phyloP scores from a whole-genome alignment of 1,140 invertebrate species.

The Bombus sibiricus region DNA sequence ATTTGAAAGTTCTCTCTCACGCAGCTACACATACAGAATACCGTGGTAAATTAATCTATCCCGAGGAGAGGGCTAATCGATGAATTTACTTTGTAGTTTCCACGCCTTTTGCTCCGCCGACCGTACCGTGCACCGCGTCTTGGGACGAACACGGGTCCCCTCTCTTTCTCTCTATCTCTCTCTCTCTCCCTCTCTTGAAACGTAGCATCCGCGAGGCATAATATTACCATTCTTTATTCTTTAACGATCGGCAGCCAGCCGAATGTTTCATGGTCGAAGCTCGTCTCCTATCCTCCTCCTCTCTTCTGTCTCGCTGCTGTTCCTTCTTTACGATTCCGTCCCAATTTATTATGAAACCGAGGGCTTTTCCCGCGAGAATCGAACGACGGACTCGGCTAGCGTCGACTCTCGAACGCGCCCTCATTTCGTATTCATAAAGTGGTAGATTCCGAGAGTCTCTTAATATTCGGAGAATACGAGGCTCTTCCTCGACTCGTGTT shows the following conservation, averaged over 20 bases:
- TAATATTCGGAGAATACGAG: constrained; percentile 61
- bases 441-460: constrained; percentile 37
- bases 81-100: constrained; percentile 44
- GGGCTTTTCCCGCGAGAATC: constrained; percentile 57
- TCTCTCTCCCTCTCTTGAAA: background rate
- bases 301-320: background rate
- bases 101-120: background rate
- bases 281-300: background rate
- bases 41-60: constrained; percentile 32
- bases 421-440: constrained; percentile 67
- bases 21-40: background rate
- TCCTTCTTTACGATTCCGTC: constrained; percentile 52
- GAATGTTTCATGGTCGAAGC: constrained; percentile 49
- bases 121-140: background rate
- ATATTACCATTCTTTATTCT: constrained; percentile 69
- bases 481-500: constrained; percentile 11
- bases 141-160: no score
- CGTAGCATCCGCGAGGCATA: constrained; percentile 54
- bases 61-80: constrained; percentile 17
- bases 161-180: background rate
- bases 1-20: background rate
- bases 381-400: background rate
- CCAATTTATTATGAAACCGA: constrained; percentile 65
- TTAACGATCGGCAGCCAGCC: constrained; percentile 66
- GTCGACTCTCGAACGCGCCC: constrained; percentile 21